Evolutionary conservation across 1,140 invertebrate genomes (phyloP), one percentile per base, ranked within the genome.

Genomic region (Hypothenemus hampei): DNA sequence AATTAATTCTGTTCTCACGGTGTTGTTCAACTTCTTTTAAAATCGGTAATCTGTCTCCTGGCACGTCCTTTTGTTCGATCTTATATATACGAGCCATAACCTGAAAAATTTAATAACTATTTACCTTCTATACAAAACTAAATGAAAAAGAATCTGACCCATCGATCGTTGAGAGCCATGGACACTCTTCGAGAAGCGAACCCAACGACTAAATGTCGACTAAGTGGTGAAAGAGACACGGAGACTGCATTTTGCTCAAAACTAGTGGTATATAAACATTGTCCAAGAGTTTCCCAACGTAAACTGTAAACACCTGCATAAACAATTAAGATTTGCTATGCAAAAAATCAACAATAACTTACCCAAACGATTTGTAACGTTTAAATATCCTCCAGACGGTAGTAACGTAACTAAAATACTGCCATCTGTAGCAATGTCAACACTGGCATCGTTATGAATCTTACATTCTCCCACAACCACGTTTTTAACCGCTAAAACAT

Each of bases 401-500:
- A 88, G 71, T 48, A 91, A 73, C 2, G 88, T 84, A 2, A 87
- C 87, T 21, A 93, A 71, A 20, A 89, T 73, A n/a, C 79, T 79
- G 4, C 88, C 87, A 71, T 92, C 87, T 20, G 79, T 78, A 0
- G 89, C 90, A 53, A 92, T 84, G 68, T 90, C 88, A 55, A 91
- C 85, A 69, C 85, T 90, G 1, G 88, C 87, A 69, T 92, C 89
- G 66, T 91, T 93, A 63, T 91, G 87, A 35, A 93, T 87, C 68
- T 85, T 88, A 69, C 89, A 91, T 66, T 87, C 81, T 24, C 77
- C 75, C 3, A 91, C 88, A 6, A 93, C 83, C 29, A 93, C 71
- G 69, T 92, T 92, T 56, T 83, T 81, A 40, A 80, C 72, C 61
- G 78, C 85, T 89, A 62, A 8, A 78, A 76, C 55, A 37, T 64